phyloP scores from a whole-genome alignment of 2,797 vertebrate species.

The Choloepus didactylus region DNA sequence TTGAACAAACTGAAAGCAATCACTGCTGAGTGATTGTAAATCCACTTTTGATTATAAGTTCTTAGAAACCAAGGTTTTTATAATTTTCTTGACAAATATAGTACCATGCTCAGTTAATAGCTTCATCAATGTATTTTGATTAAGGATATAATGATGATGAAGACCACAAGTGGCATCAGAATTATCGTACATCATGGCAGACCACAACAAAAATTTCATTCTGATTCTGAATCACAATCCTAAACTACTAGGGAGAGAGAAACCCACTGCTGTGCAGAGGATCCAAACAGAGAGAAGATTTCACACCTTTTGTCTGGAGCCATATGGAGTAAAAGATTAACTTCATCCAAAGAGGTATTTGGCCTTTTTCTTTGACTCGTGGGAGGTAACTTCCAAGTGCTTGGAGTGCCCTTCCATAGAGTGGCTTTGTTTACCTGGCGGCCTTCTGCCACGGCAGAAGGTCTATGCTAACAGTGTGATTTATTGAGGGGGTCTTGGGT shows the following conservation, averaged over 20 bases:
- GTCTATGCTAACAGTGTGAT: no score
- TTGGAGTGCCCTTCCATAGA: no score
- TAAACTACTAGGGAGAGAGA: not conserved
- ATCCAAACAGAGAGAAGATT: not conserved
- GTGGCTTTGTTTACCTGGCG: no score
- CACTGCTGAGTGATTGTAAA: not conserved
- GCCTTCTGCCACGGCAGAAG: no score
- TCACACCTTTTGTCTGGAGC: not conserved
- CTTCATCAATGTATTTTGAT: not conserved
- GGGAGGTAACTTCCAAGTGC: no score
- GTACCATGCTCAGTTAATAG: not conserved
- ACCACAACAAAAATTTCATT: not conserved
- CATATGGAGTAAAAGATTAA: no score
- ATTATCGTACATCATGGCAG: not conserved
- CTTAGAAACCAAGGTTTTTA: not conserved
- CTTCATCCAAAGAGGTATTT: no score
- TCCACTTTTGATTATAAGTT: not conserved
- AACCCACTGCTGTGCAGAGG: not conserved
- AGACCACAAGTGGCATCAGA: slow-evolving; percentile 16
- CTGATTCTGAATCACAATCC: not conserved
- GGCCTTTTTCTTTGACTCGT: no score
- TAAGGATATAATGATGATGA: not conserved
- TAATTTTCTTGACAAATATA: slow-evolving; percentile 6
- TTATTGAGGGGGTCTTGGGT: no score
- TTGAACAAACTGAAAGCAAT: not conserved